phyloP scores from a whole-genome alignment of 53 echinoderm and acorn worm species.

The Apostichopus leukothele region DNA sequence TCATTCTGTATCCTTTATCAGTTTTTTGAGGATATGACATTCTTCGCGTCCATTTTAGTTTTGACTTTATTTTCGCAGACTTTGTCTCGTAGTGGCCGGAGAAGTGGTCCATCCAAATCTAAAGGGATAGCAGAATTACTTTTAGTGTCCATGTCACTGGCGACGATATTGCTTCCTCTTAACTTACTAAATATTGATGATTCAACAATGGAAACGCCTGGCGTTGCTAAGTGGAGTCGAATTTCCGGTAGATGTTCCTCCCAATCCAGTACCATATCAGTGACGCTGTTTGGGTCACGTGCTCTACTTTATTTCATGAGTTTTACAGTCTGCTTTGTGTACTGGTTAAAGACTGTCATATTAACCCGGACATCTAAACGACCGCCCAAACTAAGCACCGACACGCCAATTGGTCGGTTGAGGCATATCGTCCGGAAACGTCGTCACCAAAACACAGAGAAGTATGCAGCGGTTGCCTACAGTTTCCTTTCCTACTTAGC shows the following conservation, averaged over 20 bases:
- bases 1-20: slow-evolving; percentile 10
- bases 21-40: slow-evolving; percentile 3
- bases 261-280: not conserved
- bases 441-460: not conserved
- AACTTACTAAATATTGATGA: not conserved
- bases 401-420: slow-evolving; percentile 22
- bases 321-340: not conserved
- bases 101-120: too few species aligned
- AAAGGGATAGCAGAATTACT: not conserved
- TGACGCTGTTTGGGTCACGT: not conserved
- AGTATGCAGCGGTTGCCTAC: not conserved
- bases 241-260: slow-evolving; percentile 16
- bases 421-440: slow-evolving; percentile 9
- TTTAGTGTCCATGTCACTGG: not conserved
- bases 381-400: not conserved
- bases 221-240: not conserved
- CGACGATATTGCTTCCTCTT: slow-evolving; percentile 1
- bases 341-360: not conserved
- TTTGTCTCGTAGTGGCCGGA: not conserved
- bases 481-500: not conserved
- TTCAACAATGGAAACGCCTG: not conserved
- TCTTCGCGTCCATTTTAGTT: not conserved
- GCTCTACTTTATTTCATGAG: slow-evolving; percentile 10
- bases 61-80: not conserved
- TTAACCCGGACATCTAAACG: not conserved